Percentiles rank a stretch among this genome's conserved stretches.
These are phyloP conservation scores for Cotesia chilonis DNA, from an alignment of 1,140 invertebrate genomes.

Conservation along the genomic window DNA sequence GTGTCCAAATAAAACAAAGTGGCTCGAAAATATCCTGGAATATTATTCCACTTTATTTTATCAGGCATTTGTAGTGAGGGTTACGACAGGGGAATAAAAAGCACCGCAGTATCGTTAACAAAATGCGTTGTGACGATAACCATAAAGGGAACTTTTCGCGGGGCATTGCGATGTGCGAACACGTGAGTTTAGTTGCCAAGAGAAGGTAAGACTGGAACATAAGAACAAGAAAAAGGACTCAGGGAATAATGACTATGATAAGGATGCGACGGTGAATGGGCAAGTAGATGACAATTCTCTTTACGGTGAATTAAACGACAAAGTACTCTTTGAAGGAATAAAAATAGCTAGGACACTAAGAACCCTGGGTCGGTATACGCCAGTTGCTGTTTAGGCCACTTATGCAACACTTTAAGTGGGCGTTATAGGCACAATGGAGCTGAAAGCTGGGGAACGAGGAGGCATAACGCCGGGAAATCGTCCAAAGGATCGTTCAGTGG, in stretches of 20 bases:
- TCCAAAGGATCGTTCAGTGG: conserved; percentile 2
- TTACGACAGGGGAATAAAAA: conserved; percentile 1
- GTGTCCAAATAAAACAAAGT: too few species aligned
- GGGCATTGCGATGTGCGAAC: conserved; percentile 26
- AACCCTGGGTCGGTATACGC: conserved; percentile 2
- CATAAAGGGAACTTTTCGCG: conserved; percentile 36
- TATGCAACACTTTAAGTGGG: conserved; percentile 46
- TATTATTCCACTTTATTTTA: conserved; percentile 1
- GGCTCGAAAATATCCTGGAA: too few species aligned
- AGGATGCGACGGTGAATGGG: conserved; percentile 1
- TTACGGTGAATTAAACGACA: conserved; percentile 47
- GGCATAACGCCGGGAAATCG: conserved; percentile 22
- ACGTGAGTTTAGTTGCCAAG: conserved; percentile 16
- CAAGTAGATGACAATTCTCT: conserved; percentile 40
- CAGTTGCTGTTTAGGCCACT: conserved; percentile 35
- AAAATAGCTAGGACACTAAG: conserved; percentile 32
- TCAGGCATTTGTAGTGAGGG: conserved; percentile 2
- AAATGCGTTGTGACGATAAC: conserved; percentile 29
- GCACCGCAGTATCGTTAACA: conserved; percentile 8
- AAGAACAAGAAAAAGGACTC: conserved; percentile 21
- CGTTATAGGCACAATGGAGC: conserved; percentile 44
- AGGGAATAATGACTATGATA: background rate
- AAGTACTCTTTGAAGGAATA: conserved; percentile 31
- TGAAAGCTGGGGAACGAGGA: conserved; percentile 34
- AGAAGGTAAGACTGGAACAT: conserved; percentile 18